A percentile compares a stretch with the other conserved stretches of the same genome.
These are phyloP conservation scores for Astyanax mexicanus DNA, from an alignment of 2,797 vertebrate genomes.

Conservation along the genomic window DNA sequence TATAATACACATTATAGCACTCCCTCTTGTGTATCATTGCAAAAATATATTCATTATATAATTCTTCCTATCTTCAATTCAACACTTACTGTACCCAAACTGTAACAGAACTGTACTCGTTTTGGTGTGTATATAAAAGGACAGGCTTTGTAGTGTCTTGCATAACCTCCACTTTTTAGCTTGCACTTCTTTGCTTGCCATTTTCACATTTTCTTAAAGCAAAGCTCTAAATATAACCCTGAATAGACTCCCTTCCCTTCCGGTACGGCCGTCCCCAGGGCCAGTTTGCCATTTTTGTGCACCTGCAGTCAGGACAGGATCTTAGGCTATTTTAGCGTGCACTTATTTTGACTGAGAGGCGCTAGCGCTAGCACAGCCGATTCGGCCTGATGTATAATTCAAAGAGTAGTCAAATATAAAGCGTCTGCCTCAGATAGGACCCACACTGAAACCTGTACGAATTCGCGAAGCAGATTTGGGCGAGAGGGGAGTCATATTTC, in stretches of 20 bases:
- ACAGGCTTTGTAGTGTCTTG: not conserved
- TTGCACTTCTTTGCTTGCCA: not conserved
- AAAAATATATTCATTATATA: too few relatives aligned
- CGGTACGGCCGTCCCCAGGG: constrained; percentile 22
- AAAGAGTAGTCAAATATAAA: constrained; percentile 43
- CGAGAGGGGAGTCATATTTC: constrained; percentile 34
- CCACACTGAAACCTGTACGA: constrained; percentile 15
- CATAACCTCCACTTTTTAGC: constrained; percentile 3
- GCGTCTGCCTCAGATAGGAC: constrained; percentile 25
- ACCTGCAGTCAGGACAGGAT: constrained; percentile 23
- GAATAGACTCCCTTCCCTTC: constrained; percentile 25
- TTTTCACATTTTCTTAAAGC: not conserved
- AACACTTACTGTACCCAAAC: too few relatives aligned
- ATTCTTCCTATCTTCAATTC: too few relatives aligned
- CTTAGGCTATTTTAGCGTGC: constrained; percentile 23
- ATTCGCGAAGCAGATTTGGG: constrained; percentile 22
- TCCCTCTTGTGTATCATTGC: too few relatives aligned
- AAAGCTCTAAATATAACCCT: constrained; percentile 18
- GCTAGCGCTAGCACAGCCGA: not conserved
- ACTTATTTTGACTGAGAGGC: constrained; percentile 38
- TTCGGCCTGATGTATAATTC: constrained; percentile 51
- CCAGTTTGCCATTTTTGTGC: constrained; percentile 39
- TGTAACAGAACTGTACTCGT: too few relatives aligned
- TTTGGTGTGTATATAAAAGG: not conserved
- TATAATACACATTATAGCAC: too few relatives aligned